Base-by-base conservation (phyloP, 2,113 vertebrate genomes). In the Dryoscopus gambensis region DNA sequence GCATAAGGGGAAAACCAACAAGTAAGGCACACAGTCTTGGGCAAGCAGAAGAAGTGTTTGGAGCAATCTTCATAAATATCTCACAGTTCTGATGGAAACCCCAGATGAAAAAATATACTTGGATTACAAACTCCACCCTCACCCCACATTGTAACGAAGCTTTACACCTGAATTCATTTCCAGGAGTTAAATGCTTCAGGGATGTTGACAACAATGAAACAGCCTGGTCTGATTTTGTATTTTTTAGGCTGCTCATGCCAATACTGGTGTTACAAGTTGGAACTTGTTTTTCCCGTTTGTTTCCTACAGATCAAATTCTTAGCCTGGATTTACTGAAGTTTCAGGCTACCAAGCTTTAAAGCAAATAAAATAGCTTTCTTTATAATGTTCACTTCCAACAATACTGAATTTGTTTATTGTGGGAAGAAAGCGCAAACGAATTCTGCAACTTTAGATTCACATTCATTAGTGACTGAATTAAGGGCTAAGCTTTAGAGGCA, bases 291-390 rank as follows among this genome's bases (percentile, higher is more conserved):
- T 94, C 57, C 89, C 46, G 24, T 95, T 97, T 97, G 87, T 95
- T 97, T 97, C 82, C 68, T 81, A 67, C 79, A 87, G 90, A 94
- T 96, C 93, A 94, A 94, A 96, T 95, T 96, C 96, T 93, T 96
- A 88, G 89, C 80, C 75, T 84, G 89, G 88, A 92, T 69, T 87
- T 55, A 76, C 78, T 49, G 16, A 95, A 81, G 87, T 97, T 97
- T 92, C 94, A 40, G 40, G 87, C 86, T 92, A 70, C 75, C 3
- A n/a, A 91, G 82, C 78, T 97, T 85, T 74, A 67, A 53, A 28
- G 21, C 87, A 97, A 97, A 96, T 91, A 52, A 80, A 92, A 94
- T 52, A 65, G 65, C 60, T 96, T 96, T 57, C 92, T 94, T 97
- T 95, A 73, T 84, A 92, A 87, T 84, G 90, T 90, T 96, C 93